Percentiles rank a stretch among this genome's conserved stretches.
These are phyloP conservation scores for Argyresthia albistria DNA, from an alignment of 2,888 invertebrate genomes.

Conservation along the genomic window DNA sequence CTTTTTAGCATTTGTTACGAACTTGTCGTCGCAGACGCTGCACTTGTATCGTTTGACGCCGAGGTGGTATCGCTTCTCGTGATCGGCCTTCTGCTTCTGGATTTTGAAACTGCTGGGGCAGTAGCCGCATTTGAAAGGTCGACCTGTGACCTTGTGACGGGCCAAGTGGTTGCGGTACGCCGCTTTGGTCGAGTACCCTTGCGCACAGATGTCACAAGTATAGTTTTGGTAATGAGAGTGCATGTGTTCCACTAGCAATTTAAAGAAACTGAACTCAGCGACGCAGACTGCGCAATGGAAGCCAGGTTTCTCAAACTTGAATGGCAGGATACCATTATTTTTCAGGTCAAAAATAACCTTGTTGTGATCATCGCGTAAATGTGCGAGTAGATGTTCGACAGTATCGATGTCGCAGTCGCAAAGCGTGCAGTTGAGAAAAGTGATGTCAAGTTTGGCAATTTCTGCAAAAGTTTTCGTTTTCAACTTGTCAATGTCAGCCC, in stretches of 20 bases:
- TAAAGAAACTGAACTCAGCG: constrained; percentile 27
- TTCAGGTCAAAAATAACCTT: constrained; percentile 27
- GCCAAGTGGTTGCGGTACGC: not conserved
- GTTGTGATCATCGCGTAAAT: constrained; percentile 24
- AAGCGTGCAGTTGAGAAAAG: constrained; percentile 30
- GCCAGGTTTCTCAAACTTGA: constrained; percentile 26
- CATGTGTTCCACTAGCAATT: constrained; percentile 32
- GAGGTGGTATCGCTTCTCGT: not conserved
- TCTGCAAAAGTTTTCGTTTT: not conserved
- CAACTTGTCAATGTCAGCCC: not conserved
- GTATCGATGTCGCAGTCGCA: constrained; percentile 22
- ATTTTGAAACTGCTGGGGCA: not conserved
- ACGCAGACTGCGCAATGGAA: constrained; percentile 28
- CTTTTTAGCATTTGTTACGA: constrained; percentile 35
- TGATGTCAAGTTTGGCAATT: constrained; percentile 39
- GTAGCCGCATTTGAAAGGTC: not conserved
- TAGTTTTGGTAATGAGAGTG: constrained; percentile 33
- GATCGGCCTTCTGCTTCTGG: not conserved
- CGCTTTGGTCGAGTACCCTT: constrained; percentile 14
- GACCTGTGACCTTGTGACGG: not conserved
- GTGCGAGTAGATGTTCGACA: constrained; percentile 23
- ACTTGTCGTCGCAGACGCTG: constrained; percentile 54
- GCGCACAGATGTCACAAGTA: constrained; percentile 27
- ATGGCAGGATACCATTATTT: constrained; percentile 31
- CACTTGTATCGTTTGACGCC: constrained; percentile 19